Evolutionary conservation across 2,113 vertebrate genomes (phyloP), one percentile per base, ranked within the genome.

Genomic region (Dromaius novaehollandiae): DNA sequence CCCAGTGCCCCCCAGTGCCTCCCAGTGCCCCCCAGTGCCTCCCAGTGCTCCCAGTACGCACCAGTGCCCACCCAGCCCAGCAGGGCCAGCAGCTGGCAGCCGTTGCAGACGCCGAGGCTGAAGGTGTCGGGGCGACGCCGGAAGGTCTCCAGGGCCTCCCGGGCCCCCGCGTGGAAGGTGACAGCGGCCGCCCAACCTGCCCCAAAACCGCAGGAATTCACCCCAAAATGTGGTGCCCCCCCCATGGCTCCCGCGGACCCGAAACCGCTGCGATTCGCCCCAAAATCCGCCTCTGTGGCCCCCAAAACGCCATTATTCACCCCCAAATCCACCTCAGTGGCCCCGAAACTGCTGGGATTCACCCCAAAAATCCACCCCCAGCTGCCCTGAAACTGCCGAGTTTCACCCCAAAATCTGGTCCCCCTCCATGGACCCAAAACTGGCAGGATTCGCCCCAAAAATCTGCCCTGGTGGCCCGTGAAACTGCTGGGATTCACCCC

Each of bases 101-200:
- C 99, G 0, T 99, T 99, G 91, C 99, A 99, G 73, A 99, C 99
- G 1, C 99, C 99, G 82, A 99, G 97, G 97, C 99, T 99, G 95
- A 99, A 98, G 7, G 99, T 99, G 96, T 99, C 98, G 2, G 70
- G 81, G 13, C 99, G 98, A 13, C 34, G 94, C 13, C 97, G 98
- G 97, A 99, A 99, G 13, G 96, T 97, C 18, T 98, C 98, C 79
- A 99, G 98, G 87, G 99, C 98, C 13, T 96, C 97, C 64, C 97
- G 97, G 0, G 98, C 99, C 13, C 80, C 94, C 5, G 97, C 91
- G 93, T 99, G 98, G 91, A 98, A 99, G 36, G 96, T 98, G 64
- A 98, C 98, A 0, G 99, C 98, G 34, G 99, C 99, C 11, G 99
- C 99, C 99, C 99, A 99, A 30, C 99, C 99, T 99, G 79, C 24